A percentile compares a stretch with the other conserved stretches of the same genome.
Conservation (phyloP, 2,888 invertebrate genomes). For the Lomographa bimaculata region DNA sequence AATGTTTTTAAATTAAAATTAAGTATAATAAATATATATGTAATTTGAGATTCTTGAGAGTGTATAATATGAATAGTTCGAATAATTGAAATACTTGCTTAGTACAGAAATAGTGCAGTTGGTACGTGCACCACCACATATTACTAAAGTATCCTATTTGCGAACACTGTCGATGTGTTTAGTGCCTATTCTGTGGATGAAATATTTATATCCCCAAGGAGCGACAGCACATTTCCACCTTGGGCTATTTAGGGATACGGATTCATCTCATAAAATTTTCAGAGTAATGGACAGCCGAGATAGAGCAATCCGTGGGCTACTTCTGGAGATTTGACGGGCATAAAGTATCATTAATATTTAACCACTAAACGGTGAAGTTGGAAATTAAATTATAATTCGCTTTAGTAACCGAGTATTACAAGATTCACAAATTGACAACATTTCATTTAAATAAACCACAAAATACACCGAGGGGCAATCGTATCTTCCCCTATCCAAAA, state of each 20-base stretch:
- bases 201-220: constrained; percentile 42
- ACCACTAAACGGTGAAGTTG: constrained; percentile 1
- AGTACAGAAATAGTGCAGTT: constrained; percentile 57
- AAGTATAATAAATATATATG: too few species aligned
- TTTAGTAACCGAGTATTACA: too few species aligned
- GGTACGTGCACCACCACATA: constrained; percentile 30
- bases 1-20: constrained; percentile 18
- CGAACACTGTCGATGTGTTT: constrained; percentile 41
- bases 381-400: background rate
- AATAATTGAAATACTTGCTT: constrained; percentile 42
- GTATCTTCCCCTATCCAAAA: constrained; percentile 10
- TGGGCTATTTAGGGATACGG: constrained; percentile 21
- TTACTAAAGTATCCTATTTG: constrained; percentile 29
- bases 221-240: constrained; percentile 24
- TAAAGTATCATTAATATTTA: constrained; percentile 7
- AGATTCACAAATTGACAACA: too few species aligned
- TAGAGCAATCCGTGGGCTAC: constrained; percentile 8
- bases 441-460: too few species aligned
- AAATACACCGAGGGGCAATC: constrained; percentile 6
- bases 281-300: constrained; percentile 20
- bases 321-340: constrained; percentile 7
- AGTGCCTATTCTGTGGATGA: constrained; percentile 42
- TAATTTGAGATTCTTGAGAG: constrained; percentile 3
- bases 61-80: constrained; percentile 21
- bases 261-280: constrained; percentile 25